Base-by-base conservation (phyloP, 2,888 invertebrate genomes). In the Gymnosoma rotundatum region DNA sequence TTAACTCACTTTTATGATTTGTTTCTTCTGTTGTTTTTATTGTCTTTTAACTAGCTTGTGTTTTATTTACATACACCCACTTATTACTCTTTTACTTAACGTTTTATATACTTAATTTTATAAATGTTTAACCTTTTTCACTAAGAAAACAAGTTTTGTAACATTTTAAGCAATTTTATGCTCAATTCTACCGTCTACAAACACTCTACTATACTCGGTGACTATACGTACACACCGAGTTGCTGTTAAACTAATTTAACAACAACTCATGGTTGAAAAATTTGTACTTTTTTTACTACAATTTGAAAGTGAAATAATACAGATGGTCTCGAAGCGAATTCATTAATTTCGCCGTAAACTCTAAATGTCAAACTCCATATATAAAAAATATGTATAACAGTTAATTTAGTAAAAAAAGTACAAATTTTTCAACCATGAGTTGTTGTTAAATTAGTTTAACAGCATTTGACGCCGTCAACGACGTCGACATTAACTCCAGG, bases 191-290 rank as follows among this genome's bases (percentile, higher is more conserved):
- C 32, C 69, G 54, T 48, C 56, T 20, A 25, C 58, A 36, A 50
- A 64, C 38, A 12, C 45, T 63, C 42, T 7, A n/a, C n/a, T n/a
- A n/a, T n/a, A n/a, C n/a, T n/a, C n/a, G n/a, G n/a, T n/a, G n/a
- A n/a, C n/a, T n/a, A n/a, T n/a, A n/a, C n/a, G n/a, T n/a, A n/a
- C 74, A 70, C 84, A 81, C 78, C 81, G 81, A 78, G 66, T 75
- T 74, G 64, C 20, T 64, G 36, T 60, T 10, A 50, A 52, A 84
- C 81, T 86, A 67, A 42, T 72, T 82, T 80, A 67, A 52, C 67
- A 72, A 54, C 58, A 32, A 67, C 38, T 14, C 42, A 42, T n/a
- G 50, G 45, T 83, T 6, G 16, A 48, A 14, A 14, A 2, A n/a
- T 14, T 16, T 48, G 45, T n/a, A 48, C 45, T 48, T n/a, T 48